Conservation (phyloP, 2,888 invertebrate genomes). For the Eupithecia dodoneata region DNA sequence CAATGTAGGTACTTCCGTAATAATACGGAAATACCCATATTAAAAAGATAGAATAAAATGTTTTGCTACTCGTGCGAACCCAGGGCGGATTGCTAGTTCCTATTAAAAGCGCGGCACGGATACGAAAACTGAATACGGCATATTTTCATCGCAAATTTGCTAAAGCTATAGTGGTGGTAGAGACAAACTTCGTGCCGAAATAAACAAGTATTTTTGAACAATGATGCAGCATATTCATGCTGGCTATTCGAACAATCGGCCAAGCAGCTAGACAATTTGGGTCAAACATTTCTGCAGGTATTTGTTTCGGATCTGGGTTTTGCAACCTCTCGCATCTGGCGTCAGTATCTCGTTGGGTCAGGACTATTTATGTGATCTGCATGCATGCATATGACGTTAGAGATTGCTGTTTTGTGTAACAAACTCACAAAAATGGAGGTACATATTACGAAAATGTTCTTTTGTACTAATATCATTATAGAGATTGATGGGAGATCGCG, state of each 20-base stretch:
- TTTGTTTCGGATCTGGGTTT: constrained; percentile 33
- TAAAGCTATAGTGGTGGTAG: constrained; percentile 1
- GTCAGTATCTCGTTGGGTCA: constrained; percentile 24
- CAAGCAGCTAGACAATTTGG: constrained; percentile 26
- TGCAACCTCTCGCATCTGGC: constrained; percentile 34
- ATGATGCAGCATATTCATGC: constrained; percentile 28
- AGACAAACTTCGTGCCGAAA: constrained; percentile 17
- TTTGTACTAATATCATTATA: not conserved
- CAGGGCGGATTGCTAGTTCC: not conserved
- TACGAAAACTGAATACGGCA: not conserved
- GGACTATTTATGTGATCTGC: constrained; percentile 29
- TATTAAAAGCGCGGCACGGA: not conserved
- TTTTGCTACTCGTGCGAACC: not conserved
- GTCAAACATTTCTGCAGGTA: constrained; percentile 36
- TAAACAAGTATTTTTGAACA: constrained; percentile 29
- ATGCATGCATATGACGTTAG: constrained; percentile 19
- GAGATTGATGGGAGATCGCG: not conserved
- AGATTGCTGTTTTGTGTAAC: constrained; percentile 11
- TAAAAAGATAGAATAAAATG: not conserved
- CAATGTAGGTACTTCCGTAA: not conserved
- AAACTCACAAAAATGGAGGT: constrained; percentile 6
- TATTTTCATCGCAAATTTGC: not conserved
- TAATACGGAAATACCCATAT: not conserved
- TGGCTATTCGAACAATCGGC: constrained; percentile 25
- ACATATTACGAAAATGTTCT: constrained; percentile 16